Base-by-base conservation (phyloP, 2,888 invertebrate genomes). In the Cosmia pyralina region DNA sequence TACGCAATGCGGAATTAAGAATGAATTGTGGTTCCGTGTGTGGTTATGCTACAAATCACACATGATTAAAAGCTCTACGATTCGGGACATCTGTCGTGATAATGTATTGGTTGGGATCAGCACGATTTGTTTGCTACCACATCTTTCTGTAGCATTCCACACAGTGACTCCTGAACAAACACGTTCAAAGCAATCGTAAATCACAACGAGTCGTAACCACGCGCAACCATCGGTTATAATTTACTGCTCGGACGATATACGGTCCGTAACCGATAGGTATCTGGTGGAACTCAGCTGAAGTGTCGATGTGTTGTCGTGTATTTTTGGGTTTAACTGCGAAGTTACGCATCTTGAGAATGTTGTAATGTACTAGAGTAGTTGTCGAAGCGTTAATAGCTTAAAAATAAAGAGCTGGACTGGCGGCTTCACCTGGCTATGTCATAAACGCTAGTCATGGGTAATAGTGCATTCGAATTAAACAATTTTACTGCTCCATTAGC, bases 171-270 rank as follows among this genome's bases (percentile, higher is more conserved):
- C 52, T 64, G 60, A 69, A 72, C 73, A 70, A 73, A 60, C 67
- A 77, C 2, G 38, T 65, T 74, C 80, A 81, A 79, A 79, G 80
- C 50, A 4, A 58, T 69, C 70, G 70, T 81, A 79, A 79, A 83
- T 81, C 65, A 71, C 48, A 34, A 34, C 41, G 65, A 63, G 62
- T 68, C 75, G 80, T 83, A 69, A 70, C 60, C 53, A 64, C 55
- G 69, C 68, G 69, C 67, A 71, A 68, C 78, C 53, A 50, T 66
- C 53, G 64, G 67, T 82, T 82, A 50, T 65, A 74, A 69, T 81
- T 81, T 79, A 81, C 65, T 62, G 70, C 58, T 34, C 17, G 58
- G 58, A 68, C 59, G 53, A 70, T 68, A 69, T 71, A 83, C 55
- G 58, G 22, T 2, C 69, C 55, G 79, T 57, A 28, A 52, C 62